Evolutionary conservation across 2,888 invertebrate genomes (phyloP), one percentile per base, ranked within the genome.

Genomic region (Aporophyla nigra): DNA sequence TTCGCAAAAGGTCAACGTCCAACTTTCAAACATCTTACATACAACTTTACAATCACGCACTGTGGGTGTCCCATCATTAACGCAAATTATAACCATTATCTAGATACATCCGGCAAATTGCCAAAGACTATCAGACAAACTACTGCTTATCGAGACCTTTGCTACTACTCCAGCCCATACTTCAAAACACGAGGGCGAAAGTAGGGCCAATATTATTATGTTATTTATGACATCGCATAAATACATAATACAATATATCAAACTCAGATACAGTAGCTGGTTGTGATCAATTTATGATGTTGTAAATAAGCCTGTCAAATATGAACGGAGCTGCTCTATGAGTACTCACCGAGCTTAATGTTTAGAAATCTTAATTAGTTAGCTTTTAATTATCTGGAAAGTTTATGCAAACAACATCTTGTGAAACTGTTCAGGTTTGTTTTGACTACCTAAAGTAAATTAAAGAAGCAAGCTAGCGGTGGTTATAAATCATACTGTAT

Each of bases 31-130:
- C 65, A 73, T 71, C 67, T 71, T 66, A 51, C n/a, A 67, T 63
- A 43, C 27, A 43, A 71, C 54, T 62, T 70, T 67, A 73, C 63
- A 76, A 69, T 76, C 81, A 74, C 78, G 70, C 87, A 71, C 71
- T 80, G 90, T 90, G 89, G 89, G 89, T 91, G 90, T 88, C 86
- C 87, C 82, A 87, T 86, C 83, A 83, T 79, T 81, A 87, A 78
- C 88, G 88, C 90, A 90, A 91, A 90, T 91, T 90, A 89, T 83
- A 89, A 85, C 88, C 24, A 82, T 89, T 92, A 93, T 92, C 91
- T 88, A 84, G 77, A 87, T 88, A 94, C 94, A 94, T 95, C 94
- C 95, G 94, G 94, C 93, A 94, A 95, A 94, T 94, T 93, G 91
- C 91, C 91, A 90, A 93, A 93, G 93, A 88, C 88, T 93, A 93